phyloP scores from a whole-genome alignment of 2,113 vertebrate genomes.

The Haplochromis burtoni region DNA sequence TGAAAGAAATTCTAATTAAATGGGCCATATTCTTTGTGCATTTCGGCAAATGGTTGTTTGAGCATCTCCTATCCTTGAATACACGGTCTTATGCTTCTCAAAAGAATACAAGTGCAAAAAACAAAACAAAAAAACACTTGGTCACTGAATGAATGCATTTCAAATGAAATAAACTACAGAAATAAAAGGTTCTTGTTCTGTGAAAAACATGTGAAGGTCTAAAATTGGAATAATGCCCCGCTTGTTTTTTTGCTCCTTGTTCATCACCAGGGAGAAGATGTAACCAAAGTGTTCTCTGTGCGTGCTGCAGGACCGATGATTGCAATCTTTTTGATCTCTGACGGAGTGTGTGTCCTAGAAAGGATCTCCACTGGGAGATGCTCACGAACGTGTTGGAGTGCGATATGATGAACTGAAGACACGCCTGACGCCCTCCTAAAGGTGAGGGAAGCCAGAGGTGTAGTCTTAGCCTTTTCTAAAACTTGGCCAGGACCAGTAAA shows the following conservation, averaged over 20 bases:
- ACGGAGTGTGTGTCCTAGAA: constrained; percentile 20
- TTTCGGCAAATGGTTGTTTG: neutral
- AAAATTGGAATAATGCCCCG: neutral
- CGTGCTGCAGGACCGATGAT: constrained; percentile 15
- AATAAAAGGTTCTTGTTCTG: neutral
- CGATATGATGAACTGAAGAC: neutral
- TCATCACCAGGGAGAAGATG: neutral
- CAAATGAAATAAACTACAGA: neutral
- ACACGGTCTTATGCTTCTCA: neutral
- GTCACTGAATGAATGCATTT: neutral
- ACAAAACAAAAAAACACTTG: neutral
- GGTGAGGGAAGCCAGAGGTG: constrained; percentile 2
- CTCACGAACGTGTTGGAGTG: neutral
- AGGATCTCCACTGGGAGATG: constrained; percentile 40
- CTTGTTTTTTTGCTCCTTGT: constrained; percentile 1
- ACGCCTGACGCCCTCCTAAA: constrained; percentile 13
- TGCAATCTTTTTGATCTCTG: constrained; percentile 42
- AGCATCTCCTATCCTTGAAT: neutral
- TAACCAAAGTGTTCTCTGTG: neutral
- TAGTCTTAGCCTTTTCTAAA: neutral
- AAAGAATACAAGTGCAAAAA: neutral
- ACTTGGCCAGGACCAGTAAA: neutral
- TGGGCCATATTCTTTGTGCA: neutral
- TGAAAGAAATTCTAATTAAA: neutral
- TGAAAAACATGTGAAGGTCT: neutral